Conservation (phyloP, 2,797 vertebrate species). For the Acrocephalus scirpaceus region DNA sequence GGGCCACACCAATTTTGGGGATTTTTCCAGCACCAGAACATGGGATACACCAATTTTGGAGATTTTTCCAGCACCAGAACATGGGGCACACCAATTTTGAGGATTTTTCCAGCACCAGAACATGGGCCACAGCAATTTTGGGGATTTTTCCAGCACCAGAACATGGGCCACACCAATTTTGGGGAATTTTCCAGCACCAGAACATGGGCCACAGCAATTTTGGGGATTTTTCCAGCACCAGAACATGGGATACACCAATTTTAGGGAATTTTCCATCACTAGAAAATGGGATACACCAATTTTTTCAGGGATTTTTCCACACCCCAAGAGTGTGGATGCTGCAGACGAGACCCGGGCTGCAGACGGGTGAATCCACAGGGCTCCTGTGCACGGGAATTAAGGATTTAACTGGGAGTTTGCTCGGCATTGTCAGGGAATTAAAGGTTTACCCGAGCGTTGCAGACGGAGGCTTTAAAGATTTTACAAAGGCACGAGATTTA, state of each 20-base stretch:
- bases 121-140: accelerated
- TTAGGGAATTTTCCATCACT: not conserved
- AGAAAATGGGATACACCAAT: accelerated
- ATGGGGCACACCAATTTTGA: accelerated
- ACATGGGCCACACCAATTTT: not conserved
- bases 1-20: accelerated
- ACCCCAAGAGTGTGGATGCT: accelerated
- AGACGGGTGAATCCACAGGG: not conserved
- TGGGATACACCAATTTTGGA: not conserved
- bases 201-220: accelerated
- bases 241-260: accelerated
- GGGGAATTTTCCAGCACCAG: not conserved
- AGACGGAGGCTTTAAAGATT: conserved; percentile 32
- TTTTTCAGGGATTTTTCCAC: not conserved
- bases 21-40: not conserved
- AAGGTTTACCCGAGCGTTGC: conserved; percentile 26
- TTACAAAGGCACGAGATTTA: conserved; percentile 21
- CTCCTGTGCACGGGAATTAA: not conserved
- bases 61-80: not conserved
- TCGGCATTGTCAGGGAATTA: conserved; percentile 37
- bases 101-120: not conserved
- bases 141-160: not conserved
- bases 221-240: not conserved
- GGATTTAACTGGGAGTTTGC: conserved; percentile 35
- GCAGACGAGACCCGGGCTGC: not conserved